Percentiles rank a stretch among this genome's conserved stretches.
Evolutionary conservation across 2,797 vertebrate species (phyloP).

Genomic region (Sus cebifrons): DNA sequence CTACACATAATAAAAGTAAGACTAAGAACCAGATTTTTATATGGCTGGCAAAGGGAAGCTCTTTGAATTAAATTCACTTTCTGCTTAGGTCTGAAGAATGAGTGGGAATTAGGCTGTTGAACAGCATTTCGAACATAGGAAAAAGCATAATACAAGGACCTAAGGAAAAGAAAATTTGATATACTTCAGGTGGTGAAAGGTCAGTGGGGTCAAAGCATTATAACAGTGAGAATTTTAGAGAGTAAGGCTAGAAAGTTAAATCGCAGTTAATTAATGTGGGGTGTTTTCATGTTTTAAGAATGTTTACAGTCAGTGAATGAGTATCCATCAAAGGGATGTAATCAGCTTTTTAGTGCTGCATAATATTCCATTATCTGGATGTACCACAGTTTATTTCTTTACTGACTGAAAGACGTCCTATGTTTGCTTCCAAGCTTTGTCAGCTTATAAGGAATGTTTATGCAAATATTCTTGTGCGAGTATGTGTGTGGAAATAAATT

Average conservation of each 20-base stretch:
- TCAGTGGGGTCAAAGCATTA: not conserved
- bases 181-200: not conserved
- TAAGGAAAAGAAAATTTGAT: conserved; percentile 3
- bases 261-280: not conserved
- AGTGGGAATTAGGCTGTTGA: conserved; percentile 1
- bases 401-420: not conserved
- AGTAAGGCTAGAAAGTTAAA: not conserved
- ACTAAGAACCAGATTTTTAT: not conserved
- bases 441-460: not conserved
- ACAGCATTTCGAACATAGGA: not conserved
- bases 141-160: not conserved
- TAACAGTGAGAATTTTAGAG: not conserved
- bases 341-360: not conserved
- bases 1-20: not conserved
- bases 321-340: not conserved
- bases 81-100: conserved; percentile 33
- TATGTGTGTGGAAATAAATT: not conserved
- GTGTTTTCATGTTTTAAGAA: not conserved
- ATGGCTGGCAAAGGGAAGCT: not conserved
- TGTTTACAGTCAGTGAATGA: not conserved
- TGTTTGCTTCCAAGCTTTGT: not conserved
- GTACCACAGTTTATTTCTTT: not conserved
- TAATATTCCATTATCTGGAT: not conserved
- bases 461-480: not conserved
- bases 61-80: conserved; percentile 22